Evolutionary conservation across 2,113 vertebrate species (phyloP).

Genomic region (Charadrius vociferus): DNA sequence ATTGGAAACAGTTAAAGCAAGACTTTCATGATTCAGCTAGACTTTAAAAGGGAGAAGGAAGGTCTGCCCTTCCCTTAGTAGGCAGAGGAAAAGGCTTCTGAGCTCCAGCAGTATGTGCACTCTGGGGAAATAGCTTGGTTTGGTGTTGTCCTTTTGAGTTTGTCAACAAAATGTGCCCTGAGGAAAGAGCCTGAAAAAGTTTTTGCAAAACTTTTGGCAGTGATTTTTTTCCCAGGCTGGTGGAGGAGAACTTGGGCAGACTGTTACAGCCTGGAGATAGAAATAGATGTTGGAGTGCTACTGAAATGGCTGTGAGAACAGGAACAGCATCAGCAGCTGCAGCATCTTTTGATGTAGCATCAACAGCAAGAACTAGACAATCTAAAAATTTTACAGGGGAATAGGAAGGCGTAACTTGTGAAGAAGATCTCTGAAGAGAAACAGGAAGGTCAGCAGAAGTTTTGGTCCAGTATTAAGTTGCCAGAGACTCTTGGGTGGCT

Average conservation of each 20-base stretch:
- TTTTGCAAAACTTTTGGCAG: conserved; percentile 37
- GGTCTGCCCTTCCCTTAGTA: not conserved
- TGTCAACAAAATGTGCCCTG: conserved; percentile 53
- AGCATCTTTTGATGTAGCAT: conserved; percentile 40
- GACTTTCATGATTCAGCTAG: not conserved
- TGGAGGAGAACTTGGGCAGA: conserved; percentile 6
- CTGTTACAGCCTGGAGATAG: conserved; percentile 3
- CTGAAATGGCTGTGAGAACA: conserved; percentile 45
- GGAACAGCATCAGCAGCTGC: conserved; percentile 15
- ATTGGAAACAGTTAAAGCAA: conserved; percentile 2
- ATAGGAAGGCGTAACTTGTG: not conserved
- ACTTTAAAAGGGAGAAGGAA: not conserved
- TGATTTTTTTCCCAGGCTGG: conserved; percentile 40
- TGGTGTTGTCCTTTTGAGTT: conserved; percentile 41
- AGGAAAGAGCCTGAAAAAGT: conserved; percentile 36
- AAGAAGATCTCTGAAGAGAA: not conserved
- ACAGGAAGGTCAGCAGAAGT: not conserved
- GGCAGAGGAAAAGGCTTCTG: not conserved
- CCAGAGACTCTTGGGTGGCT: not conserved
- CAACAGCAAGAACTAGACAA: not conserved
- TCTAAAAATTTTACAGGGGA: not conserved
- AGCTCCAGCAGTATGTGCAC: not conserved
- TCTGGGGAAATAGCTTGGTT: conserved; percentile 46
- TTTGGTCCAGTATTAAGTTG: not conserved
- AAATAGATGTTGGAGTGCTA: conserved; percentile 34